Evolutionary conservation across 2,113 vertebrate genomes (phyloP), one percentile per base, ranked within the genome.

Genomic region (Budorcas taxicolor): DNA sequence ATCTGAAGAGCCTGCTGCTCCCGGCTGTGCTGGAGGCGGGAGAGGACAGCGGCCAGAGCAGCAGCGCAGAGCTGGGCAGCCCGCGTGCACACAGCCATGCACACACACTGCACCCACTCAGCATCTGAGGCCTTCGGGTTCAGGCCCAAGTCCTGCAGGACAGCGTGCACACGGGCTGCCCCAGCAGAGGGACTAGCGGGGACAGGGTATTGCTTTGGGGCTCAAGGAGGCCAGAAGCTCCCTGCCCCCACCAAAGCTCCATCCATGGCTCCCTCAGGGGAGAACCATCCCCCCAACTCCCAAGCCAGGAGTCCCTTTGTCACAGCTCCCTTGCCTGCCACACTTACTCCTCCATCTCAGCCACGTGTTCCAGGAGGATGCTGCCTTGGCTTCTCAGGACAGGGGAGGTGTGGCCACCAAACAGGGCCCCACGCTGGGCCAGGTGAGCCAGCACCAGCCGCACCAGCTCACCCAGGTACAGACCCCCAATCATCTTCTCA

Each of bases 401-500:
- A 0, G 91, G 53, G 2, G 97, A 86, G 0, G 50, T 1, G 1
- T 33, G 36, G 13, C 99, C 99, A 0, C 80, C 29, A 84, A 99
- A 99, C 88, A 99, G 87, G 1, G 98, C 96, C 64, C 98, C 94
- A 3, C 98, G 97, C 64, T 97, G n/a, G 0, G 98, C 88, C 98
- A 99, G 96, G 95, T 95, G 67, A 1, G 96, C 71, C 97, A 99
- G 98, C 1, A 98, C 93, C 0, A 99, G 98, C 23, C 99, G 98
- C 4, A 99, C 98, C 0, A 99, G 98, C 90, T 99, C 99, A 1
- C 99, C 99, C 97, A 99, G 78, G 96, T 99, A 99, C 97, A 99
- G 97, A 17, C 98, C 98, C 21, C 99, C 98, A 93, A 99, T 98
- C 99, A 99, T 98, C 98, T 99, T 99, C 98, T 99, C 99, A 98